Base-by-base conservation (phyloP, 2,113 vertebrate species). In the Rattus rattus region DNA sequence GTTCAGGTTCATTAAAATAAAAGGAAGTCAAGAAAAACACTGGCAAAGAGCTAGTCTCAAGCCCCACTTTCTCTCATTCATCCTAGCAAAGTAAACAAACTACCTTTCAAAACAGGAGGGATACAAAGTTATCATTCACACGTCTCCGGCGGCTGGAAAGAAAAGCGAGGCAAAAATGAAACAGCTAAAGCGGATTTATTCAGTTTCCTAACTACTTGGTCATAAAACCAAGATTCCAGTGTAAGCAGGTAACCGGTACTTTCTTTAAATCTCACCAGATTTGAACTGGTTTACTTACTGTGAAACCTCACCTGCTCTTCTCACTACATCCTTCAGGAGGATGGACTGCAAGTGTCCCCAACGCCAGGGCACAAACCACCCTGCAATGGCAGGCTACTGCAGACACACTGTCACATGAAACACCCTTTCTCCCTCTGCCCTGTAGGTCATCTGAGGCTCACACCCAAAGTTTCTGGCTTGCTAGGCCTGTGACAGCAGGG, bases 181-280 rank as follows among this genome's bases (percentile, higher is more conserved):
- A 33, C 28, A 86, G 81, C 43, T 88, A 75, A 69, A n/a, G 30
- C 13, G 52, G n/a, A 88, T 24, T 81, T 75, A 72, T 43, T 72
- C 81, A 70, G 2, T 67, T 81, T 95, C 63, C 80, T 54, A 97
- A 67, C 28, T 88, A 54, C n/a, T 81, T 75, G 39, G n/a, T 85
- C 20, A 73, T 36, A 81, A 95, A 92, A 77, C 36, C 26, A 67
- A 59, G 81, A 77, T 61, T 89, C 61, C 30, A 92, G 49, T n/a
- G 26, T 59, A 26, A 72, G 30, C 56, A 81, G 4, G 43, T 30
- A 75, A 87, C 7, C 43, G 90, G 47, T 61, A 52, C 28, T 81
- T 85, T 43, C 61, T 63, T 69, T 67, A 67, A 67, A 67, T 67
- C 2, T 30, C 1, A 52, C 43, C 13, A 72, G 94, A 80, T 63